phyloP scores from a whole-genome alignment of 2,888 invertebrate species.

The Periphyllus acericola region DNA sequence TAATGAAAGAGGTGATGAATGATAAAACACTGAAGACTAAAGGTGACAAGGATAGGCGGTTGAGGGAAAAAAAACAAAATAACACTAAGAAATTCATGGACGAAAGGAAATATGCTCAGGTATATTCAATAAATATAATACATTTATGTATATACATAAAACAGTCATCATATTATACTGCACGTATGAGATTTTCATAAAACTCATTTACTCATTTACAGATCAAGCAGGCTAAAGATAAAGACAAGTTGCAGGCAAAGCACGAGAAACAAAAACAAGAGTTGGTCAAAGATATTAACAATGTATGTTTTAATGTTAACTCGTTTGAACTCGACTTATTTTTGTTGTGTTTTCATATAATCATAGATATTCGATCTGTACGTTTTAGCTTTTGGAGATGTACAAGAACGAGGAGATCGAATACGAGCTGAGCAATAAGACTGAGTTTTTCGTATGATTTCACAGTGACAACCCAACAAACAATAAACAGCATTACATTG shows the following conservation, averaged over 20 bases:
- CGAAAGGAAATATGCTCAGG: conserved; percentile 79
- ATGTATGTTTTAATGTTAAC: conserved; percentile 71
- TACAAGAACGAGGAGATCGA: conserved; percentile 94
- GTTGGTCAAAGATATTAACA: conserved; percentile 86
- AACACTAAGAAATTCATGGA: conserved; percentile 98
- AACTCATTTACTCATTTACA: conserved; percentile 68
- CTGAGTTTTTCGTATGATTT: conserved; percentile 87
- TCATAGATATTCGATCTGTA: conserved; percentile 62
- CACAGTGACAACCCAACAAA: not conserved
- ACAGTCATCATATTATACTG: not conserved
- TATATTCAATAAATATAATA: conserved; percentile 50
- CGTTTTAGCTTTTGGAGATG: conserved; percentile 84
- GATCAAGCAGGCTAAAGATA: conserved; percentile 90
- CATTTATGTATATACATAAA: not conserved
- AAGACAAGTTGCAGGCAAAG: conserved; percentile 88
- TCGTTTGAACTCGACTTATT: conserved; percentile 62
- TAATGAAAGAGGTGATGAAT: conserved; percentile 92
- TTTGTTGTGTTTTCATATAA: conserved; percentile 53
- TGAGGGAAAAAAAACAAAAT: conserved; percentile 95
- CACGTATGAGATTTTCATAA: not conserved
- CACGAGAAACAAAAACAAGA: conserved; percentile 94
- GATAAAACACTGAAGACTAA: conserved; percentile 97
- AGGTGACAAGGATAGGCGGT: conserved; percentile 92
- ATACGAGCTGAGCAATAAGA: conserved; percentile 87
- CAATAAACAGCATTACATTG: not conserved